Conservation (phyloP, 2,113 vertebrate genomes). For the Barbus barbus region DNA sequence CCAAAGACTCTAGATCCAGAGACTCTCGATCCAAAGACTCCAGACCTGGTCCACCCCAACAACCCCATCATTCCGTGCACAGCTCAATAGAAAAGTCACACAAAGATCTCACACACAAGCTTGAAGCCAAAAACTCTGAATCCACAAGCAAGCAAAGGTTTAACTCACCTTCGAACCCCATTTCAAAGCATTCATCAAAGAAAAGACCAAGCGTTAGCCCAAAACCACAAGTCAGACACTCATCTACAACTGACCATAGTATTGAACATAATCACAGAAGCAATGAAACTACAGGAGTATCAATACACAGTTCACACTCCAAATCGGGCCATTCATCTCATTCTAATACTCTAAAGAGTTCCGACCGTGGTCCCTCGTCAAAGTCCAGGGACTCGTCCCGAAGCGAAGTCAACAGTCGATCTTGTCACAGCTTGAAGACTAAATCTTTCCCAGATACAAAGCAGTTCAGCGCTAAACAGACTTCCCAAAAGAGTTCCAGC, state of each 20-base stretch:
- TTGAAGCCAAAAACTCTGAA: constrained; percentile 51
- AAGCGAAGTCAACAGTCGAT: constrained; percentile 49
- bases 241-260: constrained; percentile 54
- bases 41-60: constrained; percentile 19
- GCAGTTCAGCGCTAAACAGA: constrained; percentile 37
- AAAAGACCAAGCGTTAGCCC: constrained; percentile 51
- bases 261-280: constrained; percentile 37
- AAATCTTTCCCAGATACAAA: constrained; percentile 16
- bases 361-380: constrained; percentile 36
- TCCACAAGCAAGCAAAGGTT: constrained; percentile 59
- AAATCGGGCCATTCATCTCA: constrained; percentile 52
- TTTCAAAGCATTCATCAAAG: constrained; percentile 46
- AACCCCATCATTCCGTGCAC: not conserved
- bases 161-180: constrained; percentile 23
- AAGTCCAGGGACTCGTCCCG: constrained; percentile 57
- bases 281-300: constrained; percentile 34
- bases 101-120: constrained; percentile 32
- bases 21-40: constrained; percentile 39
- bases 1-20: constrained; percentile 50
- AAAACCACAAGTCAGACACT: constrained; percentile 58
- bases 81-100: constrained; percentile 13
- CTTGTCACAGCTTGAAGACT: constrained; percentile 39
- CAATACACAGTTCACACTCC: constrained; percentile 53
- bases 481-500: constrained; percentile 45
- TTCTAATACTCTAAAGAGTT: constrained; percentile 43